These are phyloP conservation scores for Ostrea denselamellosa DNA, from an alignment of 1,140 invertebrate genomes.

Conservation along the genomic window DNA sequence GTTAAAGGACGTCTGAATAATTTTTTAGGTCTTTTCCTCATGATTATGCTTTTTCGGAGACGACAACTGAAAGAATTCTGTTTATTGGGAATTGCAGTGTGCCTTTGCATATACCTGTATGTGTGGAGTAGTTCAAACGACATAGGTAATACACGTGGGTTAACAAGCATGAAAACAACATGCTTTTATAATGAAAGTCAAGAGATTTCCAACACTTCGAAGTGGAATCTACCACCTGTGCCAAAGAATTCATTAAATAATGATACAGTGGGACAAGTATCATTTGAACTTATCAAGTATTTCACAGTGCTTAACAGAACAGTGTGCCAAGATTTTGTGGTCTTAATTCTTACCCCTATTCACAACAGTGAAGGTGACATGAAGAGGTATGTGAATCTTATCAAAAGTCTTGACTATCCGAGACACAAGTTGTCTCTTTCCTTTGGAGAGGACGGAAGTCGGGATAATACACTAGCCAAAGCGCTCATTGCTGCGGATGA, in stretches of 20 bases:
- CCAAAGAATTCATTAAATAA: neutral
- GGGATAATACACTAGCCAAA: constrained; percentile 65
- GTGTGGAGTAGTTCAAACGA: neutral
- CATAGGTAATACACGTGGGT: neutral
- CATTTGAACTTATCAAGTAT: neutral
- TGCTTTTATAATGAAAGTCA: neutral
- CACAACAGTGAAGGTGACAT: constrained; percentile 68
- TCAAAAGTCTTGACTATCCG: constrained; percentile 70
- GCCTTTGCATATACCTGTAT: neutral
- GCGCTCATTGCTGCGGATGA: constrained; percentile 59
- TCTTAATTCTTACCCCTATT: constrained; percentile 73
- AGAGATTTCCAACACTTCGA: neutral
- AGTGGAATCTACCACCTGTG: neutral
- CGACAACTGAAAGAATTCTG: too few species aligned
- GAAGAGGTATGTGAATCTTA: constrained; percentile 56
- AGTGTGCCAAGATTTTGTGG: neutral
- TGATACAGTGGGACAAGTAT: neutral
- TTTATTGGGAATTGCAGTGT: neutral
- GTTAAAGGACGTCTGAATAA: too few species aligned
- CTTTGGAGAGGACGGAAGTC: constrained; percentile 75
- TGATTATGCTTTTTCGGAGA: too few species aligned
- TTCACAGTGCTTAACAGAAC: neutral
- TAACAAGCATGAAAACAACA: neutral
- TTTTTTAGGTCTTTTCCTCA: too few species aligned
- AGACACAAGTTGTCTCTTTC: constrained; percentile 69